These are phyloP conservation scores for Endotricha flammealis DNA, from an alignment of 2,888 invertebrate species.

Conservation along the genomic window DNA sequence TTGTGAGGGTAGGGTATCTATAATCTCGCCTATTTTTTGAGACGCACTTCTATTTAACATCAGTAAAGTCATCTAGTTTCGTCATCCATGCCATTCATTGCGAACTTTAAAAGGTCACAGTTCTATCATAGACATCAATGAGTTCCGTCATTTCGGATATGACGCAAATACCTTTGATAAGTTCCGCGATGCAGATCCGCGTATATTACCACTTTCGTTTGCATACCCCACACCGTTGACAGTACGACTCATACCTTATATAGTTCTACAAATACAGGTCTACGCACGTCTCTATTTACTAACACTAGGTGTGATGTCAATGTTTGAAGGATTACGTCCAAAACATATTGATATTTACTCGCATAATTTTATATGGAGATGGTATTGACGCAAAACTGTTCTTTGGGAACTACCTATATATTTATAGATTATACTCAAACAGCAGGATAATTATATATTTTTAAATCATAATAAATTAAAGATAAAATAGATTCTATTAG, in stretches of 20 bases:
- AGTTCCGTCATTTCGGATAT: constrained; percentile 28
- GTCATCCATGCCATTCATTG: not conserved
- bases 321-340: constrained; percentile 12
- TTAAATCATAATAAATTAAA: too few species aligned
- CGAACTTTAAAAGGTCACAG: constrained; percentile 9
- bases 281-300: constrained; percentile 21
- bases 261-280: constrained; percentile 22
- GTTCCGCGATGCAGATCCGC: constrained; percentile 42
- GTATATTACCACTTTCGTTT: constrained; percentile 40
- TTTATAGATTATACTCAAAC: too few species aligned
- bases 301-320: constrained; percentile 20
- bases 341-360: constrained; percentile 1
- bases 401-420: too few species aligned
- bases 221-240: constrained; percentile 32
- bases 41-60: too few species aligned
- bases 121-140: not conserved
- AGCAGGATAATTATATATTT: too few species aligned
- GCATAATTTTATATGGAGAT: too few species aligned
- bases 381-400: too few species aligned
- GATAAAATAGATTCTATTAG: too few species aligned
- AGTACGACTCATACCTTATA: constrained; percentile 19
- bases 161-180: constrained; percentile 31
- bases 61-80: too few species aligned
- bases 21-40: too few species aligned
- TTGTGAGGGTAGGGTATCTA: too few species aligned